Evolutionary conservation across 2,888 invertebrate genomes (phyloP).

Genomic region (Ochropleura leucogaster): DNA sequence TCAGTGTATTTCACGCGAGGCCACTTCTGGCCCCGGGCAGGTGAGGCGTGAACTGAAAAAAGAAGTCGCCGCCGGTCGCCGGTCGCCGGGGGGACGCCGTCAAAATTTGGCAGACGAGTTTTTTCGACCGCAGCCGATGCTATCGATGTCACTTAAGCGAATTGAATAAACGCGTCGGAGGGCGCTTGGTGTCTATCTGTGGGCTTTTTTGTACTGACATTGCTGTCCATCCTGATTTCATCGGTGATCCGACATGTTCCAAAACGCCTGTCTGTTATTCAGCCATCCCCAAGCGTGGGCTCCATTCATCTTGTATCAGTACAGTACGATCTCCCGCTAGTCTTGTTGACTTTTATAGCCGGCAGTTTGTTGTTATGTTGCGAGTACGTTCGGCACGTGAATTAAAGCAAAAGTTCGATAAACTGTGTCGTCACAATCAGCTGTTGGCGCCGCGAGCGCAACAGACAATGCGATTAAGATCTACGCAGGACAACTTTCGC

Average conservation of each 20-base stretch:
- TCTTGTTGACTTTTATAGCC: conserved; percentile 59
- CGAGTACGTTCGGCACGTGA: conserved; percentile 70
- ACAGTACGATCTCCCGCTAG: conserved; percentile 43
- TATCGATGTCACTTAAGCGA: conserved; percentile 90
- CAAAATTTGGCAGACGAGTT: conserved; percentile 86
- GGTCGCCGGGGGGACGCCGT: conserved; percentile 78
- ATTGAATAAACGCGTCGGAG: conserved; percentile 88
- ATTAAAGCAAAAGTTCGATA: conserved; percentile 84
- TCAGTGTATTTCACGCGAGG: conserved; percentile 82
- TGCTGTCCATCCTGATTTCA: conserved; percentile 67
- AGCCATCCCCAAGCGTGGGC: conserved; percentile 55
- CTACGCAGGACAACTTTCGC: conserved; percentile 91
- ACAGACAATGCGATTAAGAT: conserved; percentile 91
- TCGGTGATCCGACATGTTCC: conserved; percentile 67
- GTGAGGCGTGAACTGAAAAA: conserved; percentile 87
- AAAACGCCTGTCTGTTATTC: conserved; percentile 65
- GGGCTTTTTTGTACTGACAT: conserved; percentile 68
- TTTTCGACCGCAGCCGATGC: conserved; percentile 86
- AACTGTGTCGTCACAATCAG: conserved; percentile 88
- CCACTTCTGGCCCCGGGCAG: conserved; percentile 81
- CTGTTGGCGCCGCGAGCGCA: conserved; percentile 89
- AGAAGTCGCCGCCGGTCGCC: conserved; percentile 74
- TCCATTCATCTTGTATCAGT: conserved; percentile 60
- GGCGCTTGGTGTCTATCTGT: conserved; percentile 76
- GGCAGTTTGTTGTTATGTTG: conserved; percentile 63